phyloP scores from a whole-genome alignment of 2,797 vertebrate genomes.

The Sebastes glaucus region DNA sequence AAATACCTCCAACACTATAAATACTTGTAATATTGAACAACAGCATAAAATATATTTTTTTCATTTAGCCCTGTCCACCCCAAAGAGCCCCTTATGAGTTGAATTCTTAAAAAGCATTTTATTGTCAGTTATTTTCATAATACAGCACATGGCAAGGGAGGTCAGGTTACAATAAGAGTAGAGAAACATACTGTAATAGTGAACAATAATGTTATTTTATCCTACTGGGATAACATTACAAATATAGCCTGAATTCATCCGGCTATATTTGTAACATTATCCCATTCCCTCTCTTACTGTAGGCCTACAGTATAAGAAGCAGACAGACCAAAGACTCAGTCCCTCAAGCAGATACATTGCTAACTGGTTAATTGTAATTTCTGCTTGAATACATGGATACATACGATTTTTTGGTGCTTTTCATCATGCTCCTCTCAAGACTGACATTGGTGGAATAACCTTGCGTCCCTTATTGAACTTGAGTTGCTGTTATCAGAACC shows the following conservation, averaged over 20 bases:
- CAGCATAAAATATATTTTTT: neutral
- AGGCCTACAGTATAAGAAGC: neutral
- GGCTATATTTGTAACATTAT: neutral
- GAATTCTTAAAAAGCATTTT: neutral
- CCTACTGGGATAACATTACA: neutral
- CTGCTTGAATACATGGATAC: neutral
- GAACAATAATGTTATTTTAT: neutral
- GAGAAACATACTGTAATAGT: neutral
- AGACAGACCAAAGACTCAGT: neutral
- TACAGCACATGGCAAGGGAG: neutral
- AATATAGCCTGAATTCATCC: neutral
- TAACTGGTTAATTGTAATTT: neutral
- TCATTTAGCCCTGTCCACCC: neutral
- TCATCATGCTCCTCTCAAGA: neutral
- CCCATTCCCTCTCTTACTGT: neutral
- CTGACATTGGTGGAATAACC: neutral
- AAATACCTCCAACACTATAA: neutral
- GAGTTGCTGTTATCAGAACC: constrained; percentile 16
- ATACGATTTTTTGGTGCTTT: neutral
- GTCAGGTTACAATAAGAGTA: neutral
- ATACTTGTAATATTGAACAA: neutral
- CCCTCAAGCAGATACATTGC: neutral
- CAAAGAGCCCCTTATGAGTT: neutral
- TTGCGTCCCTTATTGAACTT: neutral
- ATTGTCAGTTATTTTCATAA: neutral